Percentiles rank a stretch among this genome's conserved stretches.
phyloP scores from a whole-genome alignment of 64 coral and sea anemone genomes.

The Catalaphyllia jardinei region DNA sequence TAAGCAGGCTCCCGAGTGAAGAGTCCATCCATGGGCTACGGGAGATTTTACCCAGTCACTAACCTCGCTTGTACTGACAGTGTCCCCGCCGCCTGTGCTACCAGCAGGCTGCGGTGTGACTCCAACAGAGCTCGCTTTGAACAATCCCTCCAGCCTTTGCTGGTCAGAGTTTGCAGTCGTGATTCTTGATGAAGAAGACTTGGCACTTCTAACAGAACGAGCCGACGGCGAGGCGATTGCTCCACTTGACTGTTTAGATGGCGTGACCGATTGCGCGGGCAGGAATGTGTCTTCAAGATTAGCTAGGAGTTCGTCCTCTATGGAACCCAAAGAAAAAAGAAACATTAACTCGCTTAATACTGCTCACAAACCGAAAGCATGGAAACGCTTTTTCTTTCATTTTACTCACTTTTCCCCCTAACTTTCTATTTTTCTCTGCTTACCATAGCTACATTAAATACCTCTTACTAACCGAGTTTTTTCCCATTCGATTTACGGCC shows the following conservation, averaged over 20 bases:
- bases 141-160: not conserved
- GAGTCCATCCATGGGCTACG: too few species aligned
- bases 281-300: conserved; percentile 45
- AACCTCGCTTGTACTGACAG: conserved; percentile 15
- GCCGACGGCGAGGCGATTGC: not conserved
- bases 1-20: too few species aligned
- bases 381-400: too few species aligned
- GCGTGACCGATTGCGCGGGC: not conserved
- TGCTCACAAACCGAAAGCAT: not conserved
- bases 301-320: conserved; percentile 82
- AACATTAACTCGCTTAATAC: not conserved
- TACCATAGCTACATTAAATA: too few species aligned
- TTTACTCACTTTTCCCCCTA: too few species aligned
- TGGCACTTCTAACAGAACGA: not conserved
- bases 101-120: not conserved
- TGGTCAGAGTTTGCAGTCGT: not conserved
- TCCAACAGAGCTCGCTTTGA: not conserved
- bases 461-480: too few species aligned
- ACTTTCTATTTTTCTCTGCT: too few species aligned
- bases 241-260: conserved; percentile 4
- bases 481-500: too few species aligned
- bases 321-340: not conserved
- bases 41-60: too few species aligned
- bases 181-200: not conserved
- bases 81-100: not conserved